phyloP scores from a whole-genome alignment of 1,140 invertebrate species.

The Teleogryllus occipitalis region DNA sequence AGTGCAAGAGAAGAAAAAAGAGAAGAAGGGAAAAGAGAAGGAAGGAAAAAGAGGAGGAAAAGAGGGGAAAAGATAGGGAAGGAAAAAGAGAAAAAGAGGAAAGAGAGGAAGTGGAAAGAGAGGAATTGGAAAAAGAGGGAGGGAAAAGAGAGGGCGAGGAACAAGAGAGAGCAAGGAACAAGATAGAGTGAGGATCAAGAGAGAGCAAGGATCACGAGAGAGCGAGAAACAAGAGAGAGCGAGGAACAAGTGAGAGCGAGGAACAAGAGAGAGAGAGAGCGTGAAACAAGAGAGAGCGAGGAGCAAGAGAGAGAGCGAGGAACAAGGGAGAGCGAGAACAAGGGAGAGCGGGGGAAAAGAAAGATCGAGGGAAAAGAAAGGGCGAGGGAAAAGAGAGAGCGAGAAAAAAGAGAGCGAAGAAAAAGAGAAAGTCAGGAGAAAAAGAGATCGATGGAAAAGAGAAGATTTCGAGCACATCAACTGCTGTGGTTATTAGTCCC shows the following conservation, averaged over 20 bases:
- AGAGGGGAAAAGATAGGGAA: neutral
- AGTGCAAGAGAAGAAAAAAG: neutral
- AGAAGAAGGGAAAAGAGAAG: neutral
- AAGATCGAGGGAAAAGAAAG: constrained; percentile 2
- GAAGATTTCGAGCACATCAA: no score
- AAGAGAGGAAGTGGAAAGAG: neutral
- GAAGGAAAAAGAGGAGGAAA: neutral
- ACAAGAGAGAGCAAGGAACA: neutral
- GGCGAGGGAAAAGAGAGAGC: constrained; percentile 7
- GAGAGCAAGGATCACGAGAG: neutral
- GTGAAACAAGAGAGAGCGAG: neutral
- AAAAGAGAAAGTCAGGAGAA: no score
- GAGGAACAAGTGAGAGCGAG: neutral
- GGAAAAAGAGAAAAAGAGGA: neutral
- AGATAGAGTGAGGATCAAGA: neutral
- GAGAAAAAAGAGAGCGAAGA: constrained; percentile 10
- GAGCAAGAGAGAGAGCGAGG: neutral
- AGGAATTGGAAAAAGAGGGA: neutral
- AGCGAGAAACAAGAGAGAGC: constrained; percentile 7
- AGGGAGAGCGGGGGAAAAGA: no score
- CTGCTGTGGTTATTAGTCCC: no score
- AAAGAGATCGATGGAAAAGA: no score
- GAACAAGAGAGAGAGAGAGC: neutral
- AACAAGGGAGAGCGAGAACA: no score
- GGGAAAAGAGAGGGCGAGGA: neutral